Conservation (phyloP, 2,888 invertebrate genomes). For the Poecilus cupreus region DNA sequence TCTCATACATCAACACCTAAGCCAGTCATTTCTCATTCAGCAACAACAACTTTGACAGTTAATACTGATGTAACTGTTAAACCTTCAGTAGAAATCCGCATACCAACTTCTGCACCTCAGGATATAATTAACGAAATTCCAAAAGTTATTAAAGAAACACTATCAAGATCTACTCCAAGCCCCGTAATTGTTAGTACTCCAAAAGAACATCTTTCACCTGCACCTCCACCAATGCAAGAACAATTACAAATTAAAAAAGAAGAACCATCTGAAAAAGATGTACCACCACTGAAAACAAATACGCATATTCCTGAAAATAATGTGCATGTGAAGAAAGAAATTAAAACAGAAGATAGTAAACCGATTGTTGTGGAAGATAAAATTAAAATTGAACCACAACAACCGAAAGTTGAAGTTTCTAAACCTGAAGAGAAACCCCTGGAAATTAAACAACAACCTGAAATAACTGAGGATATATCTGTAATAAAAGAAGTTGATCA, state of each 20-base stretch:
- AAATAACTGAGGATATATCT: constrained; percentile 64
- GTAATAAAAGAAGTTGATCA: constrained; percentile 70
- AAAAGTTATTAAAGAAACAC: constrained; percentile 61
- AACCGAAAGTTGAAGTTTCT: constrained; percentile 63
- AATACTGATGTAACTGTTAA: constrained; percentile 67
- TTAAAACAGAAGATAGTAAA: constrained; percentile 61
- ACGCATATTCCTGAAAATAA: constrained; percentile 50
- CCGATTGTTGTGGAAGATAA: constrained; percentile 56
- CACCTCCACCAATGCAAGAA: constrained; percentile 60
- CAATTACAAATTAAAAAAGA: constrained; percentile 61
- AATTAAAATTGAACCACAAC: constrained; percentile 62
- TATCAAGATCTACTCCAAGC: constrained; percentile 71
- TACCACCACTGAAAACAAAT: neutral
- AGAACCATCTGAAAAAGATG: constrained; percentile 55
- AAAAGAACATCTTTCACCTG: constrained; percentile 58
- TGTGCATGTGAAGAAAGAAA: constrained; percentile 58
- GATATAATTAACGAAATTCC: constrained; percentile 56
- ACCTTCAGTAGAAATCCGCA: constrained; percentile 67
- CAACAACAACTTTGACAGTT: constrained; percentile 60
- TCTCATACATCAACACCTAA: constrained; percentile 21
- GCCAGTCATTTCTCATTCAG: constrained; percentile 33
- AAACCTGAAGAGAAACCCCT: constrained; percentile 65
- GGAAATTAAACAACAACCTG: constrained; percentile 65
- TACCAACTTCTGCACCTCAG: constrained; percentile 65
- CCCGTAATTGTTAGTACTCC: constrained; percentile 72